Evolutionary conservation across 2,113 vertebrate species (phyloP), one percentile per base, ranked within the genome.

Genomic region (Emydura subglobosa): DNA sequence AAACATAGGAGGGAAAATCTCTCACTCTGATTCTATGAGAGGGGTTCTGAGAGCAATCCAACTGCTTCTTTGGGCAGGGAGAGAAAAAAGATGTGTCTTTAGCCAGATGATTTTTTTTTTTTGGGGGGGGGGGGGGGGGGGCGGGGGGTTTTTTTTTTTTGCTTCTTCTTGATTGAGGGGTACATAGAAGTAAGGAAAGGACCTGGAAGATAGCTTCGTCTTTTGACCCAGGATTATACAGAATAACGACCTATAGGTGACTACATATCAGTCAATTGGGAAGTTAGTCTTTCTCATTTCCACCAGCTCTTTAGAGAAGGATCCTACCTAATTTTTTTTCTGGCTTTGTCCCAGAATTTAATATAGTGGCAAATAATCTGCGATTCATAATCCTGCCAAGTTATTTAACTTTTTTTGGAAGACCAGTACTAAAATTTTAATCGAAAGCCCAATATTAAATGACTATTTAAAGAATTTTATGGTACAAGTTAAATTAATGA

Each of bases 331-430:
- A 86, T 89, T 79, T 85, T 85, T 92, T 84, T 92, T 89, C 95
- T 61, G 94, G 79, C 95, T 96, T 88, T 92, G 31, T 86, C 83
- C 74, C 42, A 25, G 13, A 47, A 11, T 42, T 44, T 74, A 21
- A 81, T 65, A 87, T 88, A 79, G 94, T 93, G 78, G 91, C 44
- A 94, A 92, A 95, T 92, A 92, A 93, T 95, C 54, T 87, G 82
- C 90, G 82, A 96, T 97, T 94, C 88, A 96, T 89, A 93, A 94
- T n/a, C 83, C 39, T 0, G 1, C 78, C 95, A 92, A 87, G 49
- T 90, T 90, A 87, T 95, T 92, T 94, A 96, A 86, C 47, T 92
- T 29, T 84, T 97, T 98, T 97, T 94, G 61, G 97, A 97, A 97
- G 59, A 54, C 86, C 95, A 79, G 55, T 91, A 82, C 76, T 94